These are phyloP conservation scores for Scarus forsteni DNA, from an alignment of 2,797 vertebrate genomes.

Conservation along the genomic window DNA sequence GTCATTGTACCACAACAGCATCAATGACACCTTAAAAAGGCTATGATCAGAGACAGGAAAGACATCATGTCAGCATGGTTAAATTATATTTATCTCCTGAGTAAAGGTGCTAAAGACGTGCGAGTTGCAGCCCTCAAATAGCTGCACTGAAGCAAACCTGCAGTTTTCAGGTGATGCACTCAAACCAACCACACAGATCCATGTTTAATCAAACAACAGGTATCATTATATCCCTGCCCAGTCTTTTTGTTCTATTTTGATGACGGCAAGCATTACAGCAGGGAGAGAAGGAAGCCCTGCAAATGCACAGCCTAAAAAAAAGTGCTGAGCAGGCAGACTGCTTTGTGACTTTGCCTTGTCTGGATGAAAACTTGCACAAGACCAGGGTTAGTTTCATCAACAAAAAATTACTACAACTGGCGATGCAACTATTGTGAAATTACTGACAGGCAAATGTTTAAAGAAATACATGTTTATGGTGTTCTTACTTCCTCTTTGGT, in stretches of 20 bases:
- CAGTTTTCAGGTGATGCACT: conserved; percentile 25
- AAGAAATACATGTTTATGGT: too few species aligned
- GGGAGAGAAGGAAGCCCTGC: not conserved
- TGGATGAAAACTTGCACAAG: not conserved
- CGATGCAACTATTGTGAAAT: too few species aligned
- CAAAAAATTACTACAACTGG: too few species aligned
- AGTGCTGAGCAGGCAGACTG: not conserved
- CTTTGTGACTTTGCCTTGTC: not conserved
- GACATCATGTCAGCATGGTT: conserved; percentile 59
- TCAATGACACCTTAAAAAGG: conserved; percentile 40
- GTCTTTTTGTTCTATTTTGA: conserved; percentile 10
- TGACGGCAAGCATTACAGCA: conserved; percentile 2
- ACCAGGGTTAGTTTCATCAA: too few species aligned
- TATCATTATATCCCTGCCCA: conserved; percentile 39
- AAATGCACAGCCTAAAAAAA: conserved; percentile 8
- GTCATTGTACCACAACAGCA: conserved; percentile 10
- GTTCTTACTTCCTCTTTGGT: too few species aligned
- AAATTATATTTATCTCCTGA: conserved; percentile 41
- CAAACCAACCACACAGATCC: conserved; percentile 22
- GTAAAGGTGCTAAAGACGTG: conserved; percentile 2
- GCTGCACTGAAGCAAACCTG: conserved; percentile 35
- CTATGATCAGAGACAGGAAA: conserved; percentile 33
- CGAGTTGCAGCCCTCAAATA: conserved; percentile 39
- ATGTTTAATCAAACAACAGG: conserved; percentile 34
- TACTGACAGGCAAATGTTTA: too few species aligned